Evolutionary conservation across 2,888 invertebrate species (phyloP).

Genomic region (Ectemnius cavifrons): DNA sequence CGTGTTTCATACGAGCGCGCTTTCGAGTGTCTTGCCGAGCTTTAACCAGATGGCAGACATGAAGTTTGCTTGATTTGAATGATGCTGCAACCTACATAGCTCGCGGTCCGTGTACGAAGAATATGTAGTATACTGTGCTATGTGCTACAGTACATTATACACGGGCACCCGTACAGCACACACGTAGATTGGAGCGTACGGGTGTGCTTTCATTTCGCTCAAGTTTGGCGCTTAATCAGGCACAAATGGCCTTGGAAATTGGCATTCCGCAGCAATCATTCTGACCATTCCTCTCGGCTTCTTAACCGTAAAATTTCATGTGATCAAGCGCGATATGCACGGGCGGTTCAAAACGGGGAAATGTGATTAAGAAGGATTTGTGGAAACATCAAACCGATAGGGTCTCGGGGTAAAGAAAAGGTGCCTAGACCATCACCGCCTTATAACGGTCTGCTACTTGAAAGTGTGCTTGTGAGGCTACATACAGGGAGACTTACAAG

Average conservation of each 20-base stretch:
- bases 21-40: constrained; percentile 3
- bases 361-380: constrained; percentile 15
- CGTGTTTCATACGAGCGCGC: constrained; percentile 34
- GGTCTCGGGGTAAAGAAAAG: constrained; percentile 20
- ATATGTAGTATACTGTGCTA: constrained; percentile 16
- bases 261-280: constrained; percentile 31
- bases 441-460: constrained; percentile 35
- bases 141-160: constrained; percentile 14
- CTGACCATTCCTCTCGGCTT: constrained; percentile 19
- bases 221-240: constrained; percentile 50
- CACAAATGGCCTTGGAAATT: constrained; percentile 56
- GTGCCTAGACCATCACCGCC: constrained; percentile 23
- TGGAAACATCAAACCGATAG: constrained; percentile 45
- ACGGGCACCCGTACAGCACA: constrained; percentile 13
- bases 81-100: constrained; percentile 23
- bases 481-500: constrained; percentile 15
- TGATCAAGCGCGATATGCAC: constrained; percentile 23
- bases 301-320: constrained; percentile 40
- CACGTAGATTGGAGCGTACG: constrained; percentile 8
- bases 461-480: constrained; percentile 26
- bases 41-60: constrained; percentile 32
- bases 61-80: constrained; percentile 10
- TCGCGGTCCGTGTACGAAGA: constrained; percentile 34
- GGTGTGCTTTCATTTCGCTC: constrained; percentile 54
- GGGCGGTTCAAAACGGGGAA: constrained; percentile 5